Conservation (phyloP, 1,140 invertebrate genomes). For the Heliconius melpomene region DNA sequence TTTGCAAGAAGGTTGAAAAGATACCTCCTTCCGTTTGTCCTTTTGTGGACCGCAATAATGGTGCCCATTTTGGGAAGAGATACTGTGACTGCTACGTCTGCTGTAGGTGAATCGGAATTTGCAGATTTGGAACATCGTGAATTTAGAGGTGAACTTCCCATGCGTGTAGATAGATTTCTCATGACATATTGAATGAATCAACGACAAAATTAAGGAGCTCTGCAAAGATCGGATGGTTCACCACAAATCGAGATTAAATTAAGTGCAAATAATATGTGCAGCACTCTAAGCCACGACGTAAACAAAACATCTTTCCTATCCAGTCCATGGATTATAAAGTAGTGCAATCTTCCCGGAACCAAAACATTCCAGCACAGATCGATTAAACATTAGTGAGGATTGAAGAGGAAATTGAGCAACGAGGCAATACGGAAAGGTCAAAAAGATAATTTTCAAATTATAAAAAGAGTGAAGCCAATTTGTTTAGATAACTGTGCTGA, state of each 20-base stretch:
- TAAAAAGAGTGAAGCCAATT: constrained; percentile 2
- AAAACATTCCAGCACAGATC: constrained; percentile 3
- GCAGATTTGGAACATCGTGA: background rate
- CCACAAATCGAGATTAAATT: too few relatives aligned
- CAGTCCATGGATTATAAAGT: background rate
- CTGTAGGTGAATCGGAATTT: constrained; percentile 24
- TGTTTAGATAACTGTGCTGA: constrained; percentile 1
- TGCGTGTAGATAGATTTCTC: background rate
- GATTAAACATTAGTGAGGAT: constrained; percentile 30
- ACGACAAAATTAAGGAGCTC: too few relatives aligned
- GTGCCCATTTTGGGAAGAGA: too few relatives aligned
- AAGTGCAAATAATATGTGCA: background rate
- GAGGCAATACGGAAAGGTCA: background rate
- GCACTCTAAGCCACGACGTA: background rate
- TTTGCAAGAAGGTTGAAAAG: background rate
- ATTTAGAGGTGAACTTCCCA: constrained; percentile 32
- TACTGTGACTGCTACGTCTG: too few relatives aligned
- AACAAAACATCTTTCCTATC: background rate
- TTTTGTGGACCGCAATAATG: constrained; percentile 21
- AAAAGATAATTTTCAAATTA: background rate
- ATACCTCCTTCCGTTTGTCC: constrained; percentile 13
- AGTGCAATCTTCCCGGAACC: background rate
- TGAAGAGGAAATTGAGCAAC: constrained; percentile 16
- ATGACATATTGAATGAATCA: too few relatives aligned
- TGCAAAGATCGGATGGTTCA: too few relatives aligned